Evolutionary conservation across 1,140 invertebrate species (phyloP), one percentile per base, ranked within the genome.

Genomic region (Nephotettix cincticeps): DNA sequence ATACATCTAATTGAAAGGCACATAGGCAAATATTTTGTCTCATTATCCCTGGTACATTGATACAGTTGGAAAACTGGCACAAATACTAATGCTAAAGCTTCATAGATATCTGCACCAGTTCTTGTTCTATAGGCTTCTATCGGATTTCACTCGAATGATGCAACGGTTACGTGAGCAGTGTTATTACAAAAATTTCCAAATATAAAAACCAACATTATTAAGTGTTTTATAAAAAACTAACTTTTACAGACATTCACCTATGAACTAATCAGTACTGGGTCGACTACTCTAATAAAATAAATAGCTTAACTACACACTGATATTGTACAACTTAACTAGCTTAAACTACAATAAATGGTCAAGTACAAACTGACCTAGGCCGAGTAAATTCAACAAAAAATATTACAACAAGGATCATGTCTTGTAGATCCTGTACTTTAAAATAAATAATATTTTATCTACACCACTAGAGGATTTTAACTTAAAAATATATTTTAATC

Each of bases 221-320:
- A 64, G 30, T 64, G 28, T 29, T 61, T n/a, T 36, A 17, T 30
- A 30, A 64, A 64, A 64, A 64, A 30, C 28, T 30, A 30, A 64
- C 25, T 64, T 64, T 64, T 64, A 64, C 61, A 64, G 61, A 64
- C 61, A 64, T 30, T 30, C n/a, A 64, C 56, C 61, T 64, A 64
- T 28, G n/a, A 19, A 51, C 61, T 64, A 64, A 27, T 64, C 61
- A 64, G 61, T 64, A 64, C 61, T 64, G 61, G 61, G 61, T 28
- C 28, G 61, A 17, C 30, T 64, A 32, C 28, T 64, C n/a, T 64
- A 28, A 30, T n/a, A n/a, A n/a, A 64, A 64, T 32, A 64, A 64
- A 64, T 64, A 64, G n/a, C 28, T 64, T 64, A 64, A 32, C 61
- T 64, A 64, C 29, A 64, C 61, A 64, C 61, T 6, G 27, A 64